Evolutionary conservation across 2,888 invertebrate species (phyloP), one percentile per base, ranked within the genome.

Genomic region (Lumbricus terrestris): DNA sequence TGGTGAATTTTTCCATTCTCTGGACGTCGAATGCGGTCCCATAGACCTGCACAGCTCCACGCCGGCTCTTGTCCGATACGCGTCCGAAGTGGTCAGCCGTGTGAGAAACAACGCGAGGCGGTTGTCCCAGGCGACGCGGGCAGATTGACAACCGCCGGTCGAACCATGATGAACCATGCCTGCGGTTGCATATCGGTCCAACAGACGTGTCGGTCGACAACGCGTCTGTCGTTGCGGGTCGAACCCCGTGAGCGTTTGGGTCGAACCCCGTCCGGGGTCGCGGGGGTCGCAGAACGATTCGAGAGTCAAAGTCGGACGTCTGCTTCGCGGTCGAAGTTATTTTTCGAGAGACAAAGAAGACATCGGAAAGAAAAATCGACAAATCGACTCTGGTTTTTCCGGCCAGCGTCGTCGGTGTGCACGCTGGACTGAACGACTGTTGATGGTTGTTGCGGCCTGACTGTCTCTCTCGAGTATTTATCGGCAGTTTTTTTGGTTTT

Each of bases 91-190:
- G 18, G 85, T 85, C 34, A 35, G 37, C 5, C 85, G 37, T 35
- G 35, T 85, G 18, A 35, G 85, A 85, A 85, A 37, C 37, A 33
- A 85, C 35, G 34, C 85, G 29, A 35, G 11, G 16, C 85, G 35
- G 37, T 85, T 37, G 85, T 85, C 85, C 35, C 23, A 35, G 35
- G 13, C 69, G 13, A 16, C 37, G 5, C 35, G 34, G 83, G n/a
- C 85, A 85, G 85, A 85, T 85, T 85, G 85, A 85, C 85, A 34
- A 85, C 35, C 85, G 85, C 35, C 85, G 85, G 85, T 85, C 85
- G 16, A 85, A 85, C 85, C 85, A 85, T 85, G 85, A 85, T n/a
- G 69, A n/a, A n/a, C n/a, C n/a, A n/a, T 69, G n/a, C 69, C 69
- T n/a, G 69, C 13, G 11, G 69, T 69, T 69, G 69, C 8, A 11